Conservation (phyloP, 2,113 vertebrate genomes). For the Colossoma macropomum region DNA sequence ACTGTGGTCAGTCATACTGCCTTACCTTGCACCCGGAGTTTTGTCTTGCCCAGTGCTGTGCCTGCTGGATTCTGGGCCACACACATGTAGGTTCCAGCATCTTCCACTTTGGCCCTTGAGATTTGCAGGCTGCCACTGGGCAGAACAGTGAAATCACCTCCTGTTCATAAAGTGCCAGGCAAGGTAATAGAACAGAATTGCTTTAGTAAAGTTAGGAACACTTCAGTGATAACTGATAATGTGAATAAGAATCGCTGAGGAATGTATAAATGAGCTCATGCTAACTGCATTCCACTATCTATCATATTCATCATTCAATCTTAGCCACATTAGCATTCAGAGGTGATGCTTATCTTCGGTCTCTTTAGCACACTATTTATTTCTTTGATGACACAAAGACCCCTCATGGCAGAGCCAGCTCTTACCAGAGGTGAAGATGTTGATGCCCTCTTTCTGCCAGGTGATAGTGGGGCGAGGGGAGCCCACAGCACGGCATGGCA, state of each 20-base stretch:
- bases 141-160: slow-evolving; percentile 79
- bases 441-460: slow-evolving; percentile 98
- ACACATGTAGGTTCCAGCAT: slow-evolving; percentile 92
- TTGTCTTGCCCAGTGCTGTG: slow-evolving; percentile 92
- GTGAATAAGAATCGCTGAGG: too few relatives aligned
- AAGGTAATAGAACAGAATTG: not conserved
- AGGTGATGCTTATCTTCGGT: too few relatives aligned
- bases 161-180: slow-evolving; percentile 67
- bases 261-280: not conserved
- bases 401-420: not conserved
- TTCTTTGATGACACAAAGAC: too few relatives aligned
- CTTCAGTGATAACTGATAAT: not conserved
- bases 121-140: slow-evolving; percentile 89
- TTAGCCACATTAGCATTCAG: too few relatives aligned
- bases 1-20: not conserved
- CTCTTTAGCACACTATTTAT: too few relatives aligned
- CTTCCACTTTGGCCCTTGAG: slow-evolving; percentile 79
- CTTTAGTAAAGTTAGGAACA: not conserved
- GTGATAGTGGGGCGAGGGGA: slow-evolving; percentile 86
- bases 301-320: too few relatives aligned
- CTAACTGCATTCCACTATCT: not conserved
- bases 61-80: slow-evolving; percentile 95
- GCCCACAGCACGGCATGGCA: slow-evolving; percentile 89
- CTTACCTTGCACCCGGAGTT: slow-evolving; percentile 92
- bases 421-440: slow-evolving; percentile 83